Base-by-base conservation (phyloP, 2,113 vertebrate genomes). In the Petrocephalus zakoni region DNA sequence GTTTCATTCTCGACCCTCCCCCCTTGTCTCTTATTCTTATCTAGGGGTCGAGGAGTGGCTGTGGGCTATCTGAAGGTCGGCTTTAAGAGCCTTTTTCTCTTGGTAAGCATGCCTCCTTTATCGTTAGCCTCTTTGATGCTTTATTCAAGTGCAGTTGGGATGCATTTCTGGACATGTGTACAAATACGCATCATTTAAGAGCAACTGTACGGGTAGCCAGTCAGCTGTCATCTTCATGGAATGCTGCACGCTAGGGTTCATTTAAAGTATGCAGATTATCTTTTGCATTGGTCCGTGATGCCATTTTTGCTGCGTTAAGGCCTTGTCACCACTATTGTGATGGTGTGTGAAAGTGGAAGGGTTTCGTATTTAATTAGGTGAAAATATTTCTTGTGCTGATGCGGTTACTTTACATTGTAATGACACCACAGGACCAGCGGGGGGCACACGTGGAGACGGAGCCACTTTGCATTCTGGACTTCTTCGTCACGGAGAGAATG, bases 41-140 rank as follows among this genome's bases (percentile, higher is more conserved):
- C 47, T 92, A 96, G 96, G 64, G 96, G 96, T 5, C 95, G 94
- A 29, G 97, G 97, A 61, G 92, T 94, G 21, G 93, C 94, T 2
- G 93, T 97, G 84, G 97, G 97, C 58, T 98, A 97, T 89, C 95
- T 98, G 82, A 98, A 98, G 92, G 96, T 98, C 10, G 97, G 97
- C 88, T 96, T 95, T 92, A 98, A 98, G 94, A 97, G 97, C 92
- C 95, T 98, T 81, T 98, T 98, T 95, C 95, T 98, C 11, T 94
- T 98, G 83, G 97, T 98, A 90, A 96, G 97, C 95, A 52, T 7
- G 2, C 2, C 25, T 78, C 29, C 22, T 72, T 78, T 17, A 46
- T 15, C 19, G 51, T 56, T 15, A 9, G 25, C 11, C 83, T 11
- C 8, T 90, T 49, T 34, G 8, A 88, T 52, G 22, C 87, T 22